These are phyloP conservation scores for Zaprionus kolodkinae DNA, from an alignment of 1,140 invertebrate species.

Conservation along the genomic window DNA sequence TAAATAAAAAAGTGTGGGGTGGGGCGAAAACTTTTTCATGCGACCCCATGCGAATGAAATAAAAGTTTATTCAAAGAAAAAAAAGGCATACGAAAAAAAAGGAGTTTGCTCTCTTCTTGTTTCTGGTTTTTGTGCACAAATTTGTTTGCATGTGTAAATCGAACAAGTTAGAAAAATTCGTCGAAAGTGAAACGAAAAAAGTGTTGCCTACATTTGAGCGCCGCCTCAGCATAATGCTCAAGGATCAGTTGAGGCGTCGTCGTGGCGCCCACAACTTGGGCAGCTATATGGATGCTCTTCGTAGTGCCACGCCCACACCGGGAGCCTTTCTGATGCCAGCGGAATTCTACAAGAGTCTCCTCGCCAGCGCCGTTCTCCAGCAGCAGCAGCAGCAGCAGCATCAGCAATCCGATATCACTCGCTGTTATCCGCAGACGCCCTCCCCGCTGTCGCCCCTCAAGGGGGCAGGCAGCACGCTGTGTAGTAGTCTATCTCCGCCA, in stretches of 20 bases:
- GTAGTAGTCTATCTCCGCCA: constrained; percentile 19
- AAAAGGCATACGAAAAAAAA: constrained; percentile 45
- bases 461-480: neutral
- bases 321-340: constrained; percentile 88
- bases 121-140: constrained; percentile 17
- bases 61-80: constrained; percentile 72
- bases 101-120: constrained; percentile 11
- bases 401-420: constrained; percentile 46
- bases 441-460: constrained; percentile 32
- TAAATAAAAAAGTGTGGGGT: constrained; percentile 16
- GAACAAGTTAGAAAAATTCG: constrained; percentile 72
- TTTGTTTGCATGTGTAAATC: constrained; percentile 56
- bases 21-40: constrained; percentile 51
- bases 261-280: constrained; percentile 30
- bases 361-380: constrained; percentile 88
- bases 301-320: constrained; percentile 40
- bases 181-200: constrained; percentile 67
- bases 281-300: constrained; percentile 50
- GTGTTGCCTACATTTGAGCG: constrained; percentile 65
- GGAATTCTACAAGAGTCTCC: constrained; percentile 90
- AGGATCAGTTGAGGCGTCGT: constrained; percentile 66
- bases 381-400: constrained; percentile 67
- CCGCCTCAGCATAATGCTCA: constrained; percentile 54
- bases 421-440: constrained; percentile 52
- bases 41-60: constrained; percentile 56